Evolutionary conservation across 2,797 vertebrate genomes (phyloP).

Genomic region (Botia kubotai): DNA sequence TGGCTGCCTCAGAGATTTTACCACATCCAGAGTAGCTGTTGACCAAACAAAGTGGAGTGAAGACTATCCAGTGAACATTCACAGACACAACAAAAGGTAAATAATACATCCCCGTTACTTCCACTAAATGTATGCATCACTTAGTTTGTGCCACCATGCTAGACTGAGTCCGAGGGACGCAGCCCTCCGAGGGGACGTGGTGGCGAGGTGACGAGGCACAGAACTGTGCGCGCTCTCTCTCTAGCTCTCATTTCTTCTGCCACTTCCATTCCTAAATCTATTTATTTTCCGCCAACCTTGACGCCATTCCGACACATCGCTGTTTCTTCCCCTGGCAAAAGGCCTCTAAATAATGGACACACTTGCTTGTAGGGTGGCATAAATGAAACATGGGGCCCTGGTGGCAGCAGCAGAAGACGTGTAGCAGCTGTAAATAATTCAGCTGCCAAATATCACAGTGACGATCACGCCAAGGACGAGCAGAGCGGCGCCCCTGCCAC

Average conservation of each 20-base stretch:
- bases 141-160: conserved; percentile 69
- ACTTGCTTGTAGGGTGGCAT: conserved; percentile 79
- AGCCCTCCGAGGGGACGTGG: conserved; percentile 76
- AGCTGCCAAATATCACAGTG: conserved; percentile 77
- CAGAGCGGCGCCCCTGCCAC: conserved; percentile 67
- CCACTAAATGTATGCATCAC: conserved; percentile 73
- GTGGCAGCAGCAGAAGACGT: conserved; percentile 70
- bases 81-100: conserved; percentile 78
- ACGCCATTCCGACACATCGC: conserved; percentile 74
- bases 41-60: conserved; percentile 60
- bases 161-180: conserved; percentile 74
- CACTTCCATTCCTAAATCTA: conserved; percentile 33
- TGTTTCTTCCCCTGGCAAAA: conserved; percentile 77
- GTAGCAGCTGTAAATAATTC: conserved; percentile 80
- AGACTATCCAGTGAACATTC: conserved; percentile 68
- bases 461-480: conserved; percentile 72
- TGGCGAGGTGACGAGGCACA: conserved; percentile 75
- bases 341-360: conserved; percentile 87
- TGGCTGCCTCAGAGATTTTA: conserved; percentile 5
- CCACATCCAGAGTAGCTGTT: conserved; percentile 9
- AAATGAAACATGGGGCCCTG: conserved; percentile 90
- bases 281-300: conserved; percentile 40
- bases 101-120: conserved; percentile 81
- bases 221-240: conserved; percentile 73
- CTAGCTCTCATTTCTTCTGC: conserved; percentile 60